A percentile compares a stretch with the other conserved stretches of the same genome.
Conservation (phyloP, 2,113 vertebrate species). For the Laterallus jamaicensis region DNA sequence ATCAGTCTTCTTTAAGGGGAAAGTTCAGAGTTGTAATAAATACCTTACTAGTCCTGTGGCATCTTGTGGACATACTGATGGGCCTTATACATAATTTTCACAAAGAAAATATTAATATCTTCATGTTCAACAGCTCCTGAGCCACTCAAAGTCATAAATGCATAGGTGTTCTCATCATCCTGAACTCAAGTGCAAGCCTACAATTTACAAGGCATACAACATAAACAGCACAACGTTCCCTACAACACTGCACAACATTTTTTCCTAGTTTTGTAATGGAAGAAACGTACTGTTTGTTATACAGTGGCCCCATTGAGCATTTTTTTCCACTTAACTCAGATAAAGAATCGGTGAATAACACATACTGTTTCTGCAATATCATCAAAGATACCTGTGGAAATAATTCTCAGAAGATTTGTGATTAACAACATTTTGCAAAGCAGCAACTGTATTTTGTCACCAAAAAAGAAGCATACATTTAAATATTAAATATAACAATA, state of each 20-base stretch:
- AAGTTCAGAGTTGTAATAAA: background rate
- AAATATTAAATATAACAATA: background rate
- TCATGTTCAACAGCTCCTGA: constrained; percentile 89
- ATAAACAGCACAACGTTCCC: background rate
- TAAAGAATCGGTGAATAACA: background rate
- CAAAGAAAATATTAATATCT: constrained; percentile 86
- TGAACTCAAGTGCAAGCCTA: constrained; percentile 92
- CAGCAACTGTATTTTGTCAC: background rate
- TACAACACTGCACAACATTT: background rate
- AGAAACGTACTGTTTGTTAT: background rate
- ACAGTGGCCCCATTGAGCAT: background rate
- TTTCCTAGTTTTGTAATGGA: background rate
- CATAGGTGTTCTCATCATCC: constrained; percentile 89
- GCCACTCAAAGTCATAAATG: constrained; percentile 80
- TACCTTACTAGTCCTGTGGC: constrained; percentile 81
- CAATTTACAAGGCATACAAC: background rate
- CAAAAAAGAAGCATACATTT: background rate
- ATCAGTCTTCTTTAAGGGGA: background rate
- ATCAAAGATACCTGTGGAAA: background rate
- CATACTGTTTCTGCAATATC: background rate
- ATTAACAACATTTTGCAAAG: background rate
- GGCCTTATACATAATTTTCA: constrained; percentile 91
- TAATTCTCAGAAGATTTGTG: background rate
- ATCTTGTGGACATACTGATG: constrained; percentile 83
- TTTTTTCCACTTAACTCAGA: background rate